Base-by-base conservation (phyloP, 1,140 invertebrate genomes). In the Glossosoma conforme region DNA sequence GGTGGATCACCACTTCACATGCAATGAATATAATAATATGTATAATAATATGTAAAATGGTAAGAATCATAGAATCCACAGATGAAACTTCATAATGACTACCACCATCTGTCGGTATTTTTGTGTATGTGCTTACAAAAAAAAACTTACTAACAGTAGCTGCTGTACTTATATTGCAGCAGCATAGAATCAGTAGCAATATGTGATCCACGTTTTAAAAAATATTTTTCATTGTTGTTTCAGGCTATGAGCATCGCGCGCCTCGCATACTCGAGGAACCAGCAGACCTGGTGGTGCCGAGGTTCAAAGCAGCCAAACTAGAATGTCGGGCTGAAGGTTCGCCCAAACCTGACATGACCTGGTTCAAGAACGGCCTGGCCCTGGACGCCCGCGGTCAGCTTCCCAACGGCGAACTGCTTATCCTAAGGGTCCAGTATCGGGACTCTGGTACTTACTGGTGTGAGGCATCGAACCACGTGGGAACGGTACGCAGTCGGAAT, bases 401-500 rank as follows among this genome's bases (percentile, higher is more conserved):
- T 33, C 86, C 86, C 3, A 83, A 82, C 32, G 90, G 90, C 21
- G 83, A 84, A 22, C 74, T 93, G 37, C 92, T 93, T 73, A 92
- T 94, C 71, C 75, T 93, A 33, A 79, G 84, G 63, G 84, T 88
- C 61, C 84, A 84, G 59, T 87, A 89, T 65, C 81, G 80, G 38
- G 88, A 91, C 71, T 84, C 82, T 36, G 89, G 89, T 36, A 77
- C 85, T 3, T 94, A 93, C 69, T 92, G 89, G 84, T 94, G 91
- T 67, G 87, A 91, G 65, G 90, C 90, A 0, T 82, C 81, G 20
- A 94, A 93, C 68, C 73, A 80, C 38, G 79, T 88, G 59, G 88
- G 89, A 21, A 84, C 79, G 49, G 85, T 83, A 15, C 76, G 85
- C 54, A 91, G 87, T 67, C 74, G 84, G 54, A 93, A 93, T 70